Percentiles rank a stretch among this genome's conserved stretches.
Conservation (phyloP, 2,888 invertebrate species). For the Acanthosepion lycidas region DNA sequence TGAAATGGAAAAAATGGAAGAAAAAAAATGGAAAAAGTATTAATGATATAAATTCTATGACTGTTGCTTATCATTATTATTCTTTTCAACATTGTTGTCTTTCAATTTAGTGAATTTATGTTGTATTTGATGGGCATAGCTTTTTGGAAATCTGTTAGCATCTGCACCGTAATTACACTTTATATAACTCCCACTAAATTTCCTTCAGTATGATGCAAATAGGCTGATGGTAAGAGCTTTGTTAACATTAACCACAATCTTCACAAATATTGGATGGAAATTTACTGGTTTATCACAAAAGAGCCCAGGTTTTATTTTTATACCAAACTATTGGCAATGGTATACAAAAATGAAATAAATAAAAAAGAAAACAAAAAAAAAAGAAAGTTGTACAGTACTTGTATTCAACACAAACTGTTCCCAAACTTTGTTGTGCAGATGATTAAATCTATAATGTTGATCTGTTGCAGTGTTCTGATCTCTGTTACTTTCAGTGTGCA, state of each 20-base stretch:
- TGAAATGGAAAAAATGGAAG: neutral
- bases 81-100: conserved; percentile 47
- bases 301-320: conserved; percentile 48
- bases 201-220: neutral
- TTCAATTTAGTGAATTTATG: conserved; percentile 47
- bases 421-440: conserved; percentile 44
- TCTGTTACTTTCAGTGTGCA: conserved; percentile 36
- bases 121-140: conserved; percentile 47
- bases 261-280: conserved; percentile 34
- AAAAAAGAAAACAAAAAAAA: neutral
- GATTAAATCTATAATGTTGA: conserved; percentile 46
- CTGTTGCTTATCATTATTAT: conserved; percentile 46
- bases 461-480: conserved; percentile 40
- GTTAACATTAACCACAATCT: neutral
- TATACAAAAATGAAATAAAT: conserved; percentile 37
- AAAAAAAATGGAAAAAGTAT: neutral
- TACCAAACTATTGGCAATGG: conserved; percentile 44
- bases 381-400: conserved; percentile 44
- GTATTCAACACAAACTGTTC: conserved; percentile 39
- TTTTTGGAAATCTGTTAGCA: conserved; percentile 36
- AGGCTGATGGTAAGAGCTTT: conserved; percentile 33
- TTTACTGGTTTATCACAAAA: conserved; percentile 46
- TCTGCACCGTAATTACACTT: conserved; percentile 3
- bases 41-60: conserved; percentile 48
- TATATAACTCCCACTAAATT: neutral